A percentile compares a stretch with the other conserved stretches of the same genome.
phyloP scores from a whole-genome alignment of 2,797 vertebrate species.

The Toxotes lorentzi region DNA sequence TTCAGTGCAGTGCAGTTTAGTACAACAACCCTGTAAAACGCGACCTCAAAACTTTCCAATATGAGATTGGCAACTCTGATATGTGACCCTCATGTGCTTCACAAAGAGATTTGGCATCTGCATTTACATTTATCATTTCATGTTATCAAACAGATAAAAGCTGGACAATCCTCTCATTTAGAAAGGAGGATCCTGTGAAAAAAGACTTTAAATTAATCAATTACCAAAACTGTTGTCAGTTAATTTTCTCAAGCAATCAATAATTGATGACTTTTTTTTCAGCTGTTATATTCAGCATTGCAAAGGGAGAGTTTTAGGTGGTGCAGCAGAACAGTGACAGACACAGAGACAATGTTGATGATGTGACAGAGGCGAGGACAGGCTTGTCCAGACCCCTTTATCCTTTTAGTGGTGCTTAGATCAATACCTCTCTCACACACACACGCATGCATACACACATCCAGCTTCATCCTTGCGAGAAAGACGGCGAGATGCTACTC shows the following conservation, averaged over 20 bases:
- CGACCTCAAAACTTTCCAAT: not conserved
- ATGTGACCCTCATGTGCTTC: not conserved
- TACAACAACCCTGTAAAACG: not conserved
- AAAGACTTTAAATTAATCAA: not conserved
- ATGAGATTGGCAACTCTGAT: not conserved
- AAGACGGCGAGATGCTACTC: conserved; percentile 38
- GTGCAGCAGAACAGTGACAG: conserved; percentile 25
- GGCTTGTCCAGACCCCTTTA: conserved; percentile 56
- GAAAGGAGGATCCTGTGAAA: not conserved
- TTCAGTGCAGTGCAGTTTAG: not conserved
- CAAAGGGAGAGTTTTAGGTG: not conserved
- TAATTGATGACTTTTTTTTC: not conserved
- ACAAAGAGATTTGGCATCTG: not conserved
- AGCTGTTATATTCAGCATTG: not conserved
- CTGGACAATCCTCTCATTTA: not conserved
- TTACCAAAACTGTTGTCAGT: not conserved
- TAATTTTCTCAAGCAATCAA: conserved; percentile 6
- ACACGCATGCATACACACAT: conserved; percentile 25
- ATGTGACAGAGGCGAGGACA: conserved; percentile 54
- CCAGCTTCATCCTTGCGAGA: conserved; percentile 28
- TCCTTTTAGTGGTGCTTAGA: conserved; percentile 70
- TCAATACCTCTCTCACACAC: conserved; percentile 58
- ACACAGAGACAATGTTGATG: conserved; percentile 53
- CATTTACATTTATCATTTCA: not conserved
- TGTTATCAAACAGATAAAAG: not conserved